Percentiles rank a stretch among this genome's conserved stretches.
phyloP scores from a whole-genome alignment of 2,888 invertebrate genomes.

The Ochropleura plecta region DNA sequence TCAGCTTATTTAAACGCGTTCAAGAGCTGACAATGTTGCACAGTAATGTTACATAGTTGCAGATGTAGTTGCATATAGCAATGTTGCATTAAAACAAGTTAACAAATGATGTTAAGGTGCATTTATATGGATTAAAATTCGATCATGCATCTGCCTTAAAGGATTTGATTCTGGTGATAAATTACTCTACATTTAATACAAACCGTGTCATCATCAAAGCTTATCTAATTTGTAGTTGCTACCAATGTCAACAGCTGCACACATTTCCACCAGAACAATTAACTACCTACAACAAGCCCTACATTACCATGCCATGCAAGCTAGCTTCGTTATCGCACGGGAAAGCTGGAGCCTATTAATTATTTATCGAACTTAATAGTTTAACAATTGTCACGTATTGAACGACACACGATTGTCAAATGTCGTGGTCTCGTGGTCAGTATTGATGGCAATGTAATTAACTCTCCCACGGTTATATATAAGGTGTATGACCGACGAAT shows the following conservation, averaged over 20 bases:
- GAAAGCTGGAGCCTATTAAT: slow-evolving; percentile 54
- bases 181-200: background rate
- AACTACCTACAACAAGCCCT: background rate
- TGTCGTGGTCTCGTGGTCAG: slow-evolving; percentile 46
- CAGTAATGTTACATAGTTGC: too few species aligned
- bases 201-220: background rate
- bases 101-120: too few species aligned
- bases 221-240: background rate
- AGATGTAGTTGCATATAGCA: too few species aligned
- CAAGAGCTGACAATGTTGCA: too few species aligned
- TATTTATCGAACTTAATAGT: slow-evolving; percentile 54
- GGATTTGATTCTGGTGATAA: background rate
- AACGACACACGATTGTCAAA: slow-evolving; percentile 52
- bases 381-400: slow-evolving; percentile 55
- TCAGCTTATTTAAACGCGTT: too few species aligned
- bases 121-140: too few species aligned
- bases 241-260: slow-evolving; percentile 27
- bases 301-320: slow-evolving; percentile 18
- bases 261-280: slow-evolving; percentile 19
- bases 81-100: too few species aligned
- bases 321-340: slow-evolving; percentile 36
- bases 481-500: background rate
- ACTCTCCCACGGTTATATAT: slow-evolving; percentile 31
- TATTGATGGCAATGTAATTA: slow-evolving; percentile 10
- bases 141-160: background rate